Base-by-base conservation (phyloP, 2,888 invertebrate genomes). In the Dynastes hyllus region DNA sequence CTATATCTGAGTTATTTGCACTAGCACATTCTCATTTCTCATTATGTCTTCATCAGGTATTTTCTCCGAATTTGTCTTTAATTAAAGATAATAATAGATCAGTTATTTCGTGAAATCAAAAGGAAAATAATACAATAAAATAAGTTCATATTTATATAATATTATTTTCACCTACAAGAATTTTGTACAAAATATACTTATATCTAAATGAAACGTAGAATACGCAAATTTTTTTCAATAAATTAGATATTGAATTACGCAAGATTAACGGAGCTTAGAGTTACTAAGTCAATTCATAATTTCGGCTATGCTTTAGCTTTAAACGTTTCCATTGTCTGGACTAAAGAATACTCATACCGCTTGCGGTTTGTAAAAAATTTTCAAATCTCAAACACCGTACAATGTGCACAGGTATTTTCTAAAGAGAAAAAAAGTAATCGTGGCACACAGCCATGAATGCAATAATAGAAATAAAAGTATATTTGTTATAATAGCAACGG, bases 161-260 rank as follows among this genome's bases (percentile, higher is more conserved):
- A 22, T 22, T 45, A 45, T 67, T 67, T 67, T 67, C 67, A 67
- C 67, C 67, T 16, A 27, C n/a, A 50, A 67, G 67, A 27, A 67
- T 50, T 65, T 67, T 67, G 11, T 50, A 51, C 13, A 29, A 69
- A 69, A 69, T 69, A n/a, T 69, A n/a, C 51, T 29, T 69, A 69
- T 51, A 69, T 9, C 4, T 67, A 67, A 6, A 27, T 40, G 37
- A 11, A n/a, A 66, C 37, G 40, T 40, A 66, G n/a, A 53, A 53
- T 53, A 66, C 5, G 5, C 0, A 16, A 40, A 5, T 37, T 66
- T 69, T 69, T 69, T 69, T 69, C 37, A 27, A 16, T 11, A 69
- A 69, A 69, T 69, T 69, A 22, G 67, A 69, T 69, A 69, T 69
- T 69, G 67, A 69, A 69, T 69, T 69, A 69, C 67, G 50, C 67